A percentile compares a stretch with the other conserved stretches of the same genome.
These are phyloP conservation scores for Mamestra brassicae DNA, from an alignment of 2,888 invertebrate species.

Conservation along the genomic window DNA sequence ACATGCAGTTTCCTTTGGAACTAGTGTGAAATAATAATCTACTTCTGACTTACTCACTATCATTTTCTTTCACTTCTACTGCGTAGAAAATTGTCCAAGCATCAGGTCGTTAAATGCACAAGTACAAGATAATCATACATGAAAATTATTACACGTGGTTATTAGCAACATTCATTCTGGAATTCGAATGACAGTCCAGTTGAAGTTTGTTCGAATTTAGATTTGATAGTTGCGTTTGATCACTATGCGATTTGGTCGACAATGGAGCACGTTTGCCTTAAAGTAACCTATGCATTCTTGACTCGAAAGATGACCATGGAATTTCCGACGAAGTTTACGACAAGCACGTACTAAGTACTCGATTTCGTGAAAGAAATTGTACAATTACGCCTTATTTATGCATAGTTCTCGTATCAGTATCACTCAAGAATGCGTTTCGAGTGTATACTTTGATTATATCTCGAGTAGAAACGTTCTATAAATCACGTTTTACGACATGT, in stretches of 20 bases:
- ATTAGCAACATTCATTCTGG: not conserved
- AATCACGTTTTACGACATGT: slow-evolving; percentile 24
- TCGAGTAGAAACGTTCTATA: not conserved
- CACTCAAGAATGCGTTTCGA: not conserved
- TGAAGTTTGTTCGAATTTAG: too few species aligned
- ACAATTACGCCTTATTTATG: slow-evolving; percentile 3
- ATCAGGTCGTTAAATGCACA: not conserved
- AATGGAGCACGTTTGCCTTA: too few species aligned
- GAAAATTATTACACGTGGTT: not conserved
- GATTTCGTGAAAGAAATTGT: not conserved
- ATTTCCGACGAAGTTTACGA: not conserved
- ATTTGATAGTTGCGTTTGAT: too few species aligned
- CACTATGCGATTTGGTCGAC: too few species aligned
- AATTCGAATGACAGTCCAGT: too few species aligned
- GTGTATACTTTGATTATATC: slow-evolving; percentile 5
- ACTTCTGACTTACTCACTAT: slow-evolving; percentile 11
- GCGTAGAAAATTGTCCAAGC: slow-evolving; percentile 1
- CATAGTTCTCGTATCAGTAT: not conserved
- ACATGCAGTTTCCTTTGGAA: slow-evolving; percentile 45
- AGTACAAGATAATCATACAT: not conserved
- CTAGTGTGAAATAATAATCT: slow-evolving; percentile 51
- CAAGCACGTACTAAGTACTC: not conserved
- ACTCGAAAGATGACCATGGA: not conserved
- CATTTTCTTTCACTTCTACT: slow-evolving; percentile 44
- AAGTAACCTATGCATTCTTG: too few species aligned